Evolutionary conservation across 2,888 invertebrate species (phyloP), one percentile per base, ranked within the genome.

Genomic region (Caenorhabditis parvicauda): DNA sequence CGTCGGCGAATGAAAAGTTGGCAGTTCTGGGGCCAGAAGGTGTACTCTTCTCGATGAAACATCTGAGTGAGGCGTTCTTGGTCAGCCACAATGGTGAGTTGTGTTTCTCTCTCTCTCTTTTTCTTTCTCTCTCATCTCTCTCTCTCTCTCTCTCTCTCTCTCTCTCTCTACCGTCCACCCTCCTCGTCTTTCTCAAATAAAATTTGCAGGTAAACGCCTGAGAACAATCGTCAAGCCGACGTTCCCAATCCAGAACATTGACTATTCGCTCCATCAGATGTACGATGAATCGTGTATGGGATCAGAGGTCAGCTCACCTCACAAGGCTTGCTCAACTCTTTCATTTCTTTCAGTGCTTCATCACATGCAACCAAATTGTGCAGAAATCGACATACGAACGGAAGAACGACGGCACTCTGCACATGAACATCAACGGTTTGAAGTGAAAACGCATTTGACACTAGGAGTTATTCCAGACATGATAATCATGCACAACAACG

Each of bases 351-450:
- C 48, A 72, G 63, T 64, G 59, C 43, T 51, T 82, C 9, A 54
- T 73, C 0, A 68, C 79, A 47, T 82, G 81, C 46, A 67, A 76
- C 27, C 76, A 81, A 19, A 70, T 82, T 4, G 79, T 82, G 5
- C 68, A 79, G 32, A 59, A 69, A 21, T 82, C 83, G 2, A 75
- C 78, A 51, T 83, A 82, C 61, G 73, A 79, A 22, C 64, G 76
- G 25, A 67, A 75, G 19, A 19, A 54, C n/a, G 77, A 80, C 53
- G 82, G 81, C 3, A 76, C 76, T 3, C 73, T 80, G 42, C 68
- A 74, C 32, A 77, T 83, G 3, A 72, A 76, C 43, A 78, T 83
- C 52, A 83, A 83, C 65, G 82, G 81, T 17, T n/a, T n/a, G 71
- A 79, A 29, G 74, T 39, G 29, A 32, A 12, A 32, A 32, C 35